phyloP scores from a whole-genome alignment of 2,888 invertebrate genomes.

The Sarcophaga subvicina region DNA sequence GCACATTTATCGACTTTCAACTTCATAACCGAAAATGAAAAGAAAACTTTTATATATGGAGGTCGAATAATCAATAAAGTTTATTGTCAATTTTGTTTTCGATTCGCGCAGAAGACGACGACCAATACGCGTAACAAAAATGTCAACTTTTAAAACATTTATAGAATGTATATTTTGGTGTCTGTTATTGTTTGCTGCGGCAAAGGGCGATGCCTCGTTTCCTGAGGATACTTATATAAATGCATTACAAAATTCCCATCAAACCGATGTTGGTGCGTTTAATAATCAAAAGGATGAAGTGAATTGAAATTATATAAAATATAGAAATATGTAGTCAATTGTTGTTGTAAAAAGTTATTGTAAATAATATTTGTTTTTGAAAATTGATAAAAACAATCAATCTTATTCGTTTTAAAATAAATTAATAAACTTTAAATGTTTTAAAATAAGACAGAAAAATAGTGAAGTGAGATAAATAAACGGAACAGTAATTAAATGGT shows the following conservation, averaged over 20 bases:
- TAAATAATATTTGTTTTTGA: too few relatives aligned
- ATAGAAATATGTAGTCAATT: background rate
- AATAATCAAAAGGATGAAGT: conserved; percentile 5
- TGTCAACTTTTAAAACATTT: conserved; percentile 38
- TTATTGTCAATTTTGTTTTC: conserved; percentile 62
- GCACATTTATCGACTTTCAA: conserved; percentile 36
- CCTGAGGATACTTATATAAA: conserved; percentile 77
- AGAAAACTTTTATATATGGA: conserved; percentile 65
- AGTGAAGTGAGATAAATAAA: too few relatives aligned
- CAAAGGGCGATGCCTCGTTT: conserved; percentile 61
- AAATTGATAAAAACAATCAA: too few relatives aligned
- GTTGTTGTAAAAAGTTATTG: too few relatives aligned
- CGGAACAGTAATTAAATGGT: too few relatives aligned
- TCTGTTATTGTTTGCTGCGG: background rate
- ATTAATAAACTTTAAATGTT: too few relatives aligned
- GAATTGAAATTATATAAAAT: background rate
- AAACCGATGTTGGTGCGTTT: conserved; percentile 73
- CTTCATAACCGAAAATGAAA: conserved; percentile 25
- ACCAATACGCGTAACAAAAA: conserved; percentile 41
- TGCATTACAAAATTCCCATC: conserved; percentile 77
- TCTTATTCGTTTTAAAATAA: too few relatives aligned
- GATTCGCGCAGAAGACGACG: conserved; percentile 48
- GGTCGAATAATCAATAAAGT: conserved; percentile 32
- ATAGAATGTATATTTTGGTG: conserved; percentile 30
- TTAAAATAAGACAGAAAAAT: too few relatives aligned